Conservation (phyloP, 1,140 invertebrate genomes). For the Aphaenogaster ashmeadi region DNA sequence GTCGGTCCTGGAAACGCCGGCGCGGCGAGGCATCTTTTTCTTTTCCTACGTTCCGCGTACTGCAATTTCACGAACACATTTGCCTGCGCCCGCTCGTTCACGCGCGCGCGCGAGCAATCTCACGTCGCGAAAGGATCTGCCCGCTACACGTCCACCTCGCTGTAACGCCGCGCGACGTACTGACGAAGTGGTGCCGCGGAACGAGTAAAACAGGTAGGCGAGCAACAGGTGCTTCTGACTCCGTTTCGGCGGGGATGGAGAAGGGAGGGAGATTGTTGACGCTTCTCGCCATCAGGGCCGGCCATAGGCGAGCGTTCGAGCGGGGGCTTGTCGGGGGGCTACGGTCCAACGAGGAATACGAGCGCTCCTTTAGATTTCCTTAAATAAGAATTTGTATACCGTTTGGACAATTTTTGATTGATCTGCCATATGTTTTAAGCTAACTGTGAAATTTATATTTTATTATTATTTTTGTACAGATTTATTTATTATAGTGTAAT, state of each 20-base stretch:
- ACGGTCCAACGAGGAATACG: not conserved
- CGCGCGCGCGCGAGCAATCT: not conserved
- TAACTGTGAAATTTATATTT: no score
- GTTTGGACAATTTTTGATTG: no score
- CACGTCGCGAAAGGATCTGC: not conserved
- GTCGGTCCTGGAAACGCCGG: not conserved
- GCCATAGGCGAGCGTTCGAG: not conserved
- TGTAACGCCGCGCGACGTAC: slow-evolving; percentile 72
- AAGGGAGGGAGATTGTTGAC: slow-evolving; percentile 40
- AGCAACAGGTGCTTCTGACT: slow-evolving; percentile 85
- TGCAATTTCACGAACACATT: not conserved
- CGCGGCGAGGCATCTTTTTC: not conserved
- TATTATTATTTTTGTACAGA: no score
- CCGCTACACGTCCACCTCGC: not conserved
- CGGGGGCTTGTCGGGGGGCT: not conserved
- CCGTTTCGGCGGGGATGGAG: not conserved
- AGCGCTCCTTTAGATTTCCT: not conserved
- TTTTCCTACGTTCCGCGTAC: not conserved
- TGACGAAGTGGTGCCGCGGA: slow-evolving; percentile 71
- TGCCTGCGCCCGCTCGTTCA: not conserved
- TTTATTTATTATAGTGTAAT: no score
- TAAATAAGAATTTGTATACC: no score
- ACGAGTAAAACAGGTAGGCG: slow-evolving; percentile 82
- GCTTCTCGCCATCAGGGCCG: slow-evolving; percentile 27
- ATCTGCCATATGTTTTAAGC: no score